These are phyloP conservation scores for Anguilla anguilla DNA, from an alignment of 2,797 vertebrate genomes.

Conservation along the genomic window DNA sequence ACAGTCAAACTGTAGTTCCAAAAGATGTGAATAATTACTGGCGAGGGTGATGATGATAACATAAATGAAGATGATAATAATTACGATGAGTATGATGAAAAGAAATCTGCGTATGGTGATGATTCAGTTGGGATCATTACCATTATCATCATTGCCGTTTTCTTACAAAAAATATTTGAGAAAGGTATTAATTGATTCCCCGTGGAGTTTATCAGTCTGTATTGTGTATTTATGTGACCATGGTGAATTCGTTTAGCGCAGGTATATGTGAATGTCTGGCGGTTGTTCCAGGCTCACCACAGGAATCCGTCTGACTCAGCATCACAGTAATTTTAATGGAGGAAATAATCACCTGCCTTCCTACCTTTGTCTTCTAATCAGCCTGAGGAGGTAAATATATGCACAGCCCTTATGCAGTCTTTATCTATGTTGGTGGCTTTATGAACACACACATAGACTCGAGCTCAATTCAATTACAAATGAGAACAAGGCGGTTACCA, in stretches of 20 bases:
- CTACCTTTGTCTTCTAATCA: constrained; percentile 8
- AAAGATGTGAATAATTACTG: not conserved
- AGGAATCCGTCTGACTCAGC: not conserved
- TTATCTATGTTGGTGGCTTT: not conserved
- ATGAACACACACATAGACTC: not conserved
- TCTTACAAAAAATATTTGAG: not conserved
- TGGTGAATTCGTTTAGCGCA: not conserved
- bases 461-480: not conserved
- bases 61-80: not conserved
- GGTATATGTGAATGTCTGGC: not conserved
- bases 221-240: not conserved
- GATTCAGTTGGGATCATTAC: not conserved
- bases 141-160: not conserved
- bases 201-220: too few species aligned
- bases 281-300: not conserved
- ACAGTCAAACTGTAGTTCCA: not conserved
- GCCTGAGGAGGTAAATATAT: not conserved
- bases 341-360: not conserved
- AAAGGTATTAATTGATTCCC: not conserved
- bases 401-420: not conserved
- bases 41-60: not conserved
- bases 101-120: not conserved
- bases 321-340: constrained; percentile 3
- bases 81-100: too few species aligned
- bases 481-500: not conserved